Conservation (phyloP, 2,113 vertebrate genomes). For the Colossoma macropomum region DNA sequence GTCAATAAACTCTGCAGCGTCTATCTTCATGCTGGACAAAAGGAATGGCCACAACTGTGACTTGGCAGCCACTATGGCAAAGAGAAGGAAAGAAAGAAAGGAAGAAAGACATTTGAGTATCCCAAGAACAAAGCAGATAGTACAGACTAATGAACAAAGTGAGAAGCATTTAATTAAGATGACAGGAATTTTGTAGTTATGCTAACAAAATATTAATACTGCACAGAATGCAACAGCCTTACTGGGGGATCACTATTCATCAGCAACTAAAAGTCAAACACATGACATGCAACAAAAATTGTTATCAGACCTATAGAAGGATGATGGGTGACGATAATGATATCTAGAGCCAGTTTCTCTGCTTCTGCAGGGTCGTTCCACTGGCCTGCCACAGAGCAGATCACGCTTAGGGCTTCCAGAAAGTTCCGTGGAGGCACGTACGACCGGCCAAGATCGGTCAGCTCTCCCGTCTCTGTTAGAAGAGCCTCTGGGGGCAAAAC, state of each 20-base stretch:
- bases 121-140: neutral
- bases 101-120: neutral
- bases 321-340: slow-evolving; percentile 88
- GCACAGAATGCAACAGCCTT: neutral
- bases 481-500: slow-evolving; percentile 84
- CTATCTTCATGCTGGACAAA: slow-evolving; percentile 87
- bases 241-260: neutral
- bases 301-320: slow-evolving; percentile 86
- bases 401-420: slow-evolving; percentile 83
- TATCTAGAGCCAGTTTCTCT: slow-evolving; percentile 87
- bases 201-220: too few species aligned
- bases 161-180: neutral
- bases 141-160: neutral
- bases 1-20: slow-evolving; percentile 84
- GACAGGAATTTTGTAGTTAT: too few species aligned
- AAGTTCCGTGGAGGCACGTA: slow-evolving; percentile 84
- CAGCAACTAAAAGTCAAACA: neutral
- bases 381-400: slow-evolving; percentile 83
- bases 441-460: slow-evolving; percentile 83
- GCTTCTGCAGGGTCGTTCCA: slow-evolving; percentile 80
- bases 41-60: slow-evolving; percentile 86
- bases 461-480: slow-evolving; percentile 85
- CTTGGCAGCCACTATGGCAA: slow-evolving; percentile 79
- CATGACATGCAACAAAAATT: neutral
- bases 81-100: neutral